A percentile compares a stretch with the other conserved stretches of the same genome.
These are phyloP conservation scores for Epinephelus lanceolatus DNA, from an alignment of 2,113 vertebrate genomes.

Conservation along the genomic window DNA sequence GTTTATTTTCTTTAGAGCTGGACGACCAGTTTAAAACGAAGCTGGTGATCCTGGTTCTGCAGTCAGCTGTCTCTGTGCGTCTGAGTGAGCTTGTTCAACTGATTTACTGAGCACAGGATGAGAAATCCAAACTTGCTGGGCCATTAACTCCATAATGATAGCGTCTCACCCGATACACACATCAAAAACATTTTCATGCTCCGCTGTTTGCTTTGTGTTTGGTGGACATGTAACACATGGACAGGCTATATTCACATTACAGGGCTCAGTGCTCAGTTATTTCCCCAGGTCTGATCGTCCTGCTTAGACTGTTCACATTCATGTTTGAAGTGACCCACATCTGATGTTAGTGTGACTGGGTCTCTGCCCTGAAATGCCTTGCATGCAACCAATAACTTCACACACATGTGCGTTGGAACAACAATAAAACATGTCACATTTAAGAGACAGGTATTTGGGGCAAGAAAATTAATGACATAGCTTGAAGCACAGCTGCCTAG, in stretches of 20 bases:
- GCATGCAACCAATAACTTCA: no score
- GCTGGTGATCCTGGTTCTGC: neutral
- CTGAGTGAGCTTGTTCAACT: neutral
- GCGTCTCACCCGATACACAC: neutral
- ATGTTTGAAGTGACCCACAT: no score
- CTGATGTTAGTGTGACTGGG: no score
- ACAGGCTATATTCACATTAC: neutral
- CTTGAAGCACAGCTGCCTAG: no score
- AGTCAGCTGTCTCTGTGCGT: neutral
- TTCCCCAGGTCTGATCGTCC: no score
- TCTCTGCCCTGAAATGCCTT: no score
- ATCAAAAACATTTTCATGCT: neutral
- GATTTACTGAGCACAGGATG: neutral
- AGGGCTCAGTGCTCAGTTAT: no score
- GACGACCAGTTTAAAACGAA: neutral
- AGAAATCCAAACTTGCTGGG: neutral
- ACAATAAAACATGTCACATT: no score
- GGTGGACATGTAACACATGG: neutral
- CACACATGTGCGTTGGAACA: no score
- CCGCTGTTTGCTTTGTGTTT: neutral
- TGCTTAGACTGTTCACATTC: no score
- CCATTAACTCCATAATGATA: neutral
- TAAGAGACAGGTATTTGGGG: no score
- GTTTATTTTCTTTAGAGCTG: neutral
- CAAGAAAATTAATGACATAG: no score